Percentiles rank a stretch among this genome's conserved stretches.
These are phyloP conservation scores for Harpagoxenus sublaevis DNA, from an alignment of 2,888 invertebrate species.

Conservation along the genomic window DNA sequence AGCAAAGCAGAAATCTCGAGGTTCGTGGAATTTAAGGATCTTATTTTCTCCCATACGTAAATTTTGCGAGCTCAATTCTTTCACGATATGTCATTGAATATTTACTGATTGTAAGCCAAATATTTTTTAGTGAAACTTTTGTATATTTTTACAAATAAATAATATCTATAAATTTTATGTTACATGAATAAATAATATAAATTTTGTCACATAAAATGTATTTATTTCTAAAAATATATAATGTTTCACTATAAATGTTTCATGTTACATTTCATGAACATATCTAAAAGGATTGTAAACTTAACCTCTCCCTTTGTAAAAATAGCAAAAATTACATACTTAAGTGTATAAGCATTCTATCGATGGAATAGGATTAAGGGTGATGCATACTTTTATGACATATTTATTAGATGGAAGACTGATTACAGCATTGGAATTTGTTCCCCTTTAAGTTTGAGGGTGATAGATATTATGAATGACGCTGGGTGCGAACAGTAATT, in stretches of 20 bases:
- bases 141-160: not conserved
- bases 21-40: constrained; percentile 72
- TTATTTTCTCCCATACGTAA: constrained; percentile 71
- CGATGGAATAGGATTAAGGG: constrained; percentile 50
- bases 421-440: constrained; percentile 55
- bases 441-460: constrained; percentile 71
- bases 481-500: constrained; percentile 80
- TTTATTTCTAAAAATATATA: too few relatives aligned
- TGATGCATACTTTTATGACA: constrained; percentile 67
- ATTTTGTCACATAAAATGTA: too few relatives aligned
- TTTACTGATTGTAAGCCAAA: not conserved
- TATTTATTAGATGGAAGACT: constrained; percentile 65
- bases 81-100: constrained; percentile 49
- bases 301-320: not conserved
- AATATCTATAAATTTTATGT: not conserved
- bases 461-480: constrained; percentile 79
- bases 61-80: constrained; percentile 62
- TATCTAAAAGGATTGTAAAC: not conserved
- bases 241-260: too few relatives aligned
- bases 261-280: not conserved
- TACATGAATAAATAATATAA: too few relatives aligned
- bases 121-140: not conserved
- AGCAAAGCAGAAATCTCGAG: constrained; percentile 78
- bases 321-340: constrained; percentile 42
- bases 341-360: constrained; percentile 12